Evolutionary conservation across 64 coral and sea anemone species (phyloP).

Genomic region (Montipora efflorescens): DNA sequence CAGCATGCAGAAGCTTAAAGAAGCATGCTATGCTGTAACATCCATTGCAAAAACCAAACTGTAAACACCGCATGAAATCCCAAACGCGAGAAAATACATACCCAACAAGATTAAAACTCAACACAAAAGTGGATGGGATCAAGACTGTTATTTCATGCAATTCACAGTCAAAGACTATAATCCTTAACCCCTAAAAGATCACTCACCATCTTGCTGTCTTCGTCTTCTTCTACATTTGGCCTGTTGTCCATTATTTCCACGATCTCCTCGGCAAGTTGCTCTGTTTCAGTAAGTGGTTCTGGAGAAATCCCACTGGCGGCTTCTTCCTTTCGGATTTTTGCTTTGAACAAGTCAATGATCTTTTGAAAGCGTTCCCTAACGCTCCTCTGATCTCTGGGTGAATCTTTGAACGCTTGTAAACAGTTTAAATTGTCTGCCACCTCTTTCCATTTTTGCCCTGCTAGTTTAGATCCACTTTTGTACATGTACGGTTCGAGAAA

Average conservation of each 20-base stretch:
- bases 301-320: too few species aligned
- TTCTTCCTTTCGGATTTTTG: too few species aligned
- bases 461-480: neutral
- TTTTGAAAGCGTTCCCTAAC: conserved; percentile 10
- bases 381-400: conserved; percentile 9
- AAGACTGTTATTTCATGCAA: neutral
- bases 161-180: conserved; percentile 14
- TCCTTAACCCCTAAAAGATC: neutral
- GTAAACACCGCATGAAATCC: neutral
- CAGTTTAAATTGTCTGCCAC: conserved; percentile 5
- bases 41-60: neutral
- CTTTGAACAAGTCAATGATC: neutral
- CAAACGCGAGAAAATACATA: neutral
- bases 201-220: neutral
- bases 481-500: neutral
- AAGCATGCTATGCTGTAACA: conserved; percentile 5
- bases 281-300: too few species aligned
- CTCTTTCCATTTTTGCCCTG: neutral
- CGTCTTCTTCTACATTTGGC: too few species aligned
- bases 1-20: neutral
- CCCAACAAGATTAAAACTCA: conserved; percentile 5
- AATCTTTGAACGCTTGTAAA: conserved; percentile 3
- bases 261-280: too few species aligned
- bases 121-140: conserved; percentile 8
- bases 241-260: too few species aligned